These are phyloP conservation scores for Nephrotoma appendiculata DNA, from an alignment of 2,888 invertebrate genomes.

Conservation along the genomic window DNA sequence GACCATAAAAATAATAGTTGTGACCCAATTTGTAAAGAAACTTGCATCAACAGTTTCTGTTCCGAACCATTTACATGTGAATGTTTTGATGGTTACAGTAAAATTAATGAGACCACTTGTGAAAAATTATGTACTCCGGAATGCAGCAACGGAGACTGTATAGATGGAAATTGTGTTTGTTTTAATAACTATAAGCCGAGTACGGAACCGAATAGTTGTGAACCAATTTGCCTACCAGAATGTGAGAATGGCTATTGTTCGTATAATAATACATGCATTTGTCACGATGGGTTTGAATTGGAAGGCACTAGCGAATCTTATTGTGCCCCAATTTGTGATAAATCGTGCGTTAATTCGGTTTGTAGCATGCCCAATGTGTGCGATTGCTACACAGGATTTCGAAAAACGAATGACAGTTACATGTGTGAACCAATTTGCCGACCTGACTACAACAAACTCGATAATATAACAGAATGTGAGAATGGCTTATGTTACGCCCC, in stretches of 20 bases:
- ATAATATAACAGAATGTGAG: constrained; percentile 19
- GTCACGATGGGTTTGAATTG: constrained; percentile 7
- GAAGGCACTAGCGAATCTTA: neutral
- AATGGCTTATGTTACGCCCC: constrained; percentile 31
- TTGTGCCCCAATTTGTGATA: constrained; percentile 7
- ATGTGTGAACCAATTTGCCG: constrained; percentile 15
- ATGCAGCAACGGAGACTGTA: constrained; percentile 19
- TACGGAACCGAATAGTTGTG: neutral
- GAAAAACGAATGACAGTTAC: neutral
- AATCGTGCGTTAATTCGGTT: constrained; percentile 17
- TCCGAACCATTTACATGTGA: constrained; percentile 39
- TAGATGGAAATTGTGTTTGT: constrained; percentile 17
- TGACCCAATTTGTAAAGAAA: constrained; percentile 24
- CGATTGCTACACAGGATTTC: constrained; percentile 24
- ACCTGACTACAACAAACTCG: constrained; percentile 15
- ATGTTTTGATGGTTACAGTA: constrained; percentile 34
- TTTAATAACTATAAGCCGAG: neutral
- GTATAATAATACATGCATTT: constrained; percentile 17
- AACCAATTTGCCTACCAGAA: neutral
- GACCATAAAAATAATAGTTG: constrained; percentile 19
- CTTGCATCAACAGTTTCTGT: constrained; percentile 36
- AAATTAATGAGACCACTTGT: neutral
- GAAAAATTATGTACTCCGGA: neutral
- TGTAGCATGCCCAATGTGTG: constrained; percentile 28
- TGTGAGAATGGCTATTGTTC: constrained; percentile 19